Evolutionary conservation across 2,113 vertebrate species (phyloP).

Genomic region (Halcyon malimbica): DNA sequence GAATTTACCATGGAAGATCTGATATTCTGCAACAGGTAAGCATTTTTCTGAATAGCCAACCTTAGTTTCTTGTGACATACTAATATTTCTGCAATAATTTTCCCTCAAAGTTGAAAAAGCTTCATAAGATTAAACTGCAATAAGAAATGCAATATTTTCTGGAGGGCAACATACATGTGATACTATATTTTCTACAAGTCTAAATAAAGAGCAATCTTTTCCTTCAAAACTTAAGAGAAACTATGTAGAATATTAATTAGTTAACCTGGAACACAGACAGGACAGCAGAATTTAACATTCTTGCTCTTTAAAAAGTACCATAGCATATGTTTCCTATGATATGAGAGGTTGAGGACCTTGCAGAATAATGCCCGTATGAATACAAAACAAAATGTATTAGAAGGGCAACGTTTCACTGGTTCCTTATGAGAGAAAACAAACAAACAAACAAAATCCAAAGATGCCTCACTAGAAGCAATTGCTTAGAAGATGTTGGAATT

Average conservation of each 20-base stretch:
- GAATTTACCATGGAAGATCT: neutral
- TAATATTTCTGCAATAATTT: neutral
- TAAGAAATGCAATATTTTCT: neutral
- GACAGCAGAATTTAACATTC: neutral
- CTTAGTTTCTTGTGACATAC: neutral
- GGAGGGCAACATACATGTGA: neutral
- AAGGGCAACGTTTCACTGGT: neutral
- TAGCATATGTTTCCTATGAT: neutral
- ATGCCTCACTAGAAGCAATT: neutral
- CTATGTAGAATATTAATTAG: conserved; percentile 4
- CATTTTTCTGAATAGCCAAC: neutral
- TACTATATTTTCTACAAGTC: neutral
- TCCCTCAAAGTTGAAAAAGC: neutral
- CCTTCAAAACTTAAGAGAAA: neutral
- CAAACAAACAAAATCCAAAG: neutral
- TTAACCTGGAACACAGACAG: neutral
- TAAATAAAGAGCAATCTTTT: neutral
- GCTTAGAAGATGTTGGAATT: neutral
- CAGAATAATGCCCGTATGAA: neutral
- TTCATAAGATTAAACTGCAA: neutral
- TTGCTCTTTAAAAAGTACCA: neutral
- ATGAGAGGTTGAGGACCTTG: neutral
- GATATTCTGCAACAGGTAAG: neutral
- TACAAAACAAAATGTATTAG: neutral
- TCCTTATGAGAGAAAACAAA: neutral